Evolutionary conservation across 2,113 vertebrate genomes (phyloP).

Genomic region (Elachura formosa): DNA sequence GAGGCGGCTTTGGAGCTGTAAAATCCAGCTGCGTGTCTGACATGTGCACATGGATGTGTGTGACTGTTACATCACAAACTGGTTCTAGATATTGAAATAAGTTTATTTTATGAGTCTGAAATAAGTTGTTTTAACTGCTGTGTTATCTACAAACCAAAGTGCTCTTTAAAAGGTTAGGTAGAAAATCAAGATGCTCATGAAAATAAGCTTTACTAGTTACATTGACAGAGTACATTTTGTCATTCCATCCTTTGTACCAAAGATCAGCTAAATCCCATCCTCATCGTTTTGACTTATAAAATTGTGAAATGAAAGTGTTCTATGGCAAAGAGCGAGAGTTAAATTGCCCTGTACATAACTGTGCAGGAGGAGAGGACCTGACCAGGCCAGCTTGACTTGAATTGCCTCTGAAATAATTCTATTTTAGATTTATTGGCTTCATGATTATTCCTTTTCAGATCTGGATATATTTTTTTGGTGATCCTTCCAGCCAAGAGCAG

Average conservation of each 20-base stretch:
- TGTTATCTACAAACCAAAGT: background rate
- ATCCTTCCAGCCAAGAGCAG: background rate
- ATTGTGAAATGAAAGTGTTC: background rate
- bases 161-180: background rate
- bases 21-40: rapidly evolving
- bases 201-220: background rate
- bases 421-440: background rate
- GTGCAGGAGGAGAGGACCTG: background rate
- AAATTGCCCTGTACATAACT: background rate
- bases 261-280: background rate
- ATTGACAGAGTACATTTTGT: background rate
- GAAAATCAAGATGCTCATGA: background rate
- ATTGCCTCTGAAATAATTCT: background rate
- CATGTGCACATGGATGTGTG: rapidly evolving
- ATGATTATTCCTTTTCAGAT: background rate
- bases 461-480: background rate
- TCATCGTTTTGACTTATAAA: background rate
- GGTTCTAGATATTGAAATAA: background rate
- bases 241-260: background rate
- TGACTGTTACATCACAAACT: background rate
- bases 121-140: background rate
- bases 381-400: background rate
- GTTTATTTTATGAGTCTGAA: background rate
- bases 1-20: background rate
- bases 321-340: background rate